Conservation (phyloP, 2,113 vertebrate species). For the Chionomys nivalis region DNA sequence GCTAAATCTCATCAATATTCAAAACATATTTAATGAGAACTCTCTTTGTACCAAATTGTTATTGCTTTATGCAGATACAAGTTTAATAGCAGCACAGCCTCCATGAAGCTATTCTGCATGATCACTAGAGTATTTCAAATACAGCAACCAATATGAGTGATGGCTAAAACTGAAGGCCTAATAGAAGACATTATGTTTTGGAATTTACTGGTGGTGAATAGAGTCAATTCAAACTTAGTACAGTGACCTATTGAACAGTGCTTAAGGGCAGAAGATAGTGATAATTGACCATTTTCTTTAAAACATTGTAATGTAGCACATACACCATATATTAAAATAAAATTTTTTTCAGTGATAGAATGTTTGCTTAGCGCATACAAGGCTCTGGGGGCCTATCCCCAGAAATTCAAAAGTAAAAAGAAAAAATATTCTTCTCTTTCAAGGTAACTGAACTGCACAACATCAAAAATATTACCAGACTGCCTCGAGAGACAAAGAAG, state of each 20-base stretch:
- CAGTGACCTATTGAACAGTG: background rate
- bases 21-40: background rate
- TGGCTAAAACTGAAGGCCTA: background rate
- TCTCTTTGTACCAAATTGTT: background rate
- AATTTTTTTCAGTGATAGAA: conserved; percentile 39
- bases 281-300: background rate
- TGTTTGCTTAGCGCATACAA: background rate
- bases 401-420: background rate
- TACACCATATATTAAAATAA: background rate
- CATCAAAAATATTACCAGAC: conserved; percentile 98
- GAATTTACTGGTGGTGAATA: background rate
- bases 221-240: background rate
- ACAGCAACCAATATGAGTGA: background rate
- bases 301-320: background rate
- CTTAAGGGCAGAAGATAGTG: background rate
- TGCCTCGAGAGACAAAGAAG: conserved; percentile 98
- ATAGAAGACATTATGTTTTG: background rate
- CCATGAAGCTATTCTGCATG: background rate
- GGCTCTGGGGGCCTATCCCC: background rate
- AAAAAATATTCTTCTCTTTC: conserved; percentile 85
- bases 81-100: background rate
- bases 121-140: conserved; percentile 17
- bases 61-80: background rate
- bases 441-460: conserved; percentile 99
- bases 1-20: background rate